phyloP scores from a whole-genome alignment of 1,140 invertebrate genomes.

The Andrena cerasifolii region DNA sequence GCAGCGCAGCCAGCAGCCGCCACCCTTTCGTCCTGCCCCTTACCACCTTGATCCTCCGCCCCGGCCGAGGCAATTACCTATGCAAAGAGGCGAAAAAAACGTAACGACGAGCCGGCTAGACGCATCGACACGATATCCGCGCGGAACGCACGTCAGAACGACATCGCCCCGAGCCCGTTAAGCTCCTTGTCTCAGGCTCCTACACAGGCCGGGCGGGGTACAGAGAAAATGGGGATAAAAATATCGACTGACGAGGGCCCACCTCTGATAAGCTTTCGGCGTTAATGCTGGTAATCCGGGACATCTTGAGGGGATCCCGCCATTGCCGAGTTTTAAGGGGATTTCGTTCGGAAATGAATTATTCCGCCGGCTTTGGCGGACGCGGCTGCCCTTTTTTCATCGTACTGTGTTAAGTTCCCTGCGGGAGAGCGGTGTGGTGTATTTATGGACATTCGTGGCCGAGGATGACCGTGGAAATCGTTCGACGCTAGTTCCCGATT shows the following conservation, averaged over 20 bases:
- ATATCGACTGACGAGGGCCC: slow-evolving; percentile 7
- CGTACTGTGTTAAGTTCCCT: neutral
- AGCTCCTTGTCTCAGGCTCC: slow-evolving; percentile 46
- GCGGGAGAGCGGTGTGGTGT: neutral
- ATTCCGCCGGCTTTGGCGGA: slow-evolving; percentile 8
- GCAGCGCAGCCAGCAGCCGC: slow-evolving; percentile 57
- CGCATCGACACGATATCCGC: slow-evolving; percentile 54
- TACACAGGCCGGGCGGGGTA: neutral
- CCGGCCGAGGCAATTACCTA: slow-evolving; percentile 68
- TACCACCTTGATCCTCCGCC: slow-evolving; percentile 52
- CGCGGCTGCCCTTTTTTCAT: neutral
- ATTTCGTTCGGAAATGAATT: slow-evolving; percentile 48
- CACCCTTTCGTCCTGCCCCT: slow-evolving; percentile 57
- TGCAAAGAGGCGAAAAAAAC: slow-evolving; percentile 69
- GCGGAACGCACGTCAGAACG: slow-evolving; percentile 28
- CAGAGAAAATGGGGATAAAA: neutral
- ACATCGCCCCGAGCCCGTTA: slow-evolving; percentile 35
- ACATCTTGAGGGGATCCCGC: slow-evolving; percentile 32
- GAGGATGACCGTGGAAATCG: too few species aligned
- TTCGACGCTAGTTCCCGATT: too few species aligned
- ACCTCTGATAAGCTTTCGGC: slow-evolving; percentile 41
- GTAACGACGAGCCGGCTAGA: slow-evolving; percentile 65
- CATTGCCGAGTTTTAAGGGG: slow-evolving; percentile 45
- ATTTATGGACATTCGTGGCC: neutral
- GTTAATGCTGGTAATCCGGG: slow-evolving; percentile 44